A percentile compares a stretch with the other conserved stretches of the same genome.
phyloP scores from a whole-genome alignment of 2,797 vertebrate genomes.

The Manis crassicaudata region DNA sequence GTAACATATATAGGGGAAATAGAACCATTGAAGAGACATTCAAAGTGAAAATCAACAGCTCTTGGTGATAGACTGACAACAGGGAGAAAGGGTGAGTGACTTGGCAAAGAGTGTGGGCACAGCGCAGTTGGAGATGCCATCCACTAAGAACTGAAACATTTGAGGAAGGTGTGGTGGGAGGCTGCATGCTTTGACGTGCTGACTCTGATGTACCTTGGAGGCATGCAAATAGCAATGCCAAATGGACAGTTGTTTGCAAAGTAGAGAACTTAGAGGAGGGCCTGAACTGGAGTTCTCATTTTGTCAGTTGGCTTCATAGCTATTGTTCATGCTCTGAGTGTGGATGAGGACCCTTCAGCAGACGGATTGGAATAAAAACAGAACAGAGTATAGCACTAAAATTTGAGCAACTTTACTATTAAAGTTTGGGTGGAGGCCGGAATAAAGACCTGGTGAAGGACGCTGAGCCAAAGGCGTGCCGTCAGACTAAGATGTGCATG shows the following conservation, averaged over 20 bases:
- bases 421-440: background rate
- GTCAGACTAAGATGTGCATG: background rate
- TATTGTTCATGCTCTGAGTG: too few species aligned
- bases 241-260: background rate
- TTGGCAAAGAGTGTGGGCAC: background rate
- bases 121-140: rapidly evolving
- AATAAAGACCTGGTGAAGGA: background rate
- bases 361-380: background rate
- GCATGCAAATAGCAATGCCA: background rate
- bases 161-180: background rate
- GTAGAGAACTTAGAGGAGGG: background rate
- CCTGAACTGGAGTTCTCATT: background rate
- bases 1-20: background rate
- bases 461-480: background rate
- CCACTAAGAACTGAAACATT: background rate
- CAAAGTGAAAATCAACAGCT: background rate
- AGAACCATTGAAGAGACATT: background rate
- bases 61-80: background rate
- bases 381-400: background rate
- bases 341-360: background rate
- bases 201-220: background rate
- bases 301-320: too few species aligned
- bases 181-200: rapidly evolving
- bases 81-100: background rate
- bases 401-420: background rate